Base-by-base conservation (phyloP, 1,140 invertebrate genomes). In the Gerris buenoi region DNA sequence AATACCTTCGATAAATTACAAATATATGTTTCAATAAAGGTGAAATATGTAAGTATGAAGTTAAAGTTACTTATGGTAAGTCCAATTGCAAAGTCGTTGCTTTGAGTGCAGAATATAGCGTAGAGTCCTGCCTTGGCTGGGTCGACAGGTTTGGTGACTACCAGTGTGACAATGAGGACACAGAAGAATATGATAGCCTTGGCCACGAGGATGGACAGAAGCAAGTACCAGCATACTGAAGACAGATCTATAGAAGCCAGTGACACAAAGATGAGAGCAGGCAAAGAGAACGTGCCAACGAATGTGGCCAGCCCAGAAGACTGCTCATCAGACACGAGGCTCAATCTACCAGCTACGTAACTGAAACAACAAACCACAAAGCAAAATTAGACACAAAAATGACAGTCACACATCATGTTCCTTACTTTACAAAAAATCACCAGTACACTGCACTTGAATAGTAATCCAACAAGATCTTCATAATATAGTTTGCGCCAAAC, bases 51-150 rank as follows among this genome's bases (percentile, higher is more conserved):
- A 23, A 15, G 23, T 61, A 13, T 61, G 5, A 15, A 5, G 5
- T 61, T 15, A 13, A 46, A 82, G 85, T 87, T 83, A 95, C 92
- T 85, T 74, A 97, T 95, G 2, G 95, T 95, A 80, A 91, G 96
- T 68, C 95, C 95, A 71, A 98, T 85, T 62, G 95, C 95, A 83
- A 98, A 97, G 79, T 98, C 95, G 84, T 98, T 98, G 75, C 92
- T 95, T 75, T 97, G 94, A 0, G 95, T 97, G 62, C 89, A 90
- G 77, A 97, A 97, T 72, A 98, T 97, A 25, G 90, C 91, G 82
- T 90, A 94, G 25, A 97, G 80, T 18, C 93, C 95, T 65, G 91
- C 90, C 73, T 87, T 84, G 15, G 89, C 91, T 67, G 88, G 82
- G 78, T 94, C 89, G 2, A 86, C 75, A 5, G 90, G 89, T 76